These are phyloP conservation scores for Diplodus sargus DNA, from an alignment of 2,797 vertebrate genomes.

Conservation along the genomic window DNA sequence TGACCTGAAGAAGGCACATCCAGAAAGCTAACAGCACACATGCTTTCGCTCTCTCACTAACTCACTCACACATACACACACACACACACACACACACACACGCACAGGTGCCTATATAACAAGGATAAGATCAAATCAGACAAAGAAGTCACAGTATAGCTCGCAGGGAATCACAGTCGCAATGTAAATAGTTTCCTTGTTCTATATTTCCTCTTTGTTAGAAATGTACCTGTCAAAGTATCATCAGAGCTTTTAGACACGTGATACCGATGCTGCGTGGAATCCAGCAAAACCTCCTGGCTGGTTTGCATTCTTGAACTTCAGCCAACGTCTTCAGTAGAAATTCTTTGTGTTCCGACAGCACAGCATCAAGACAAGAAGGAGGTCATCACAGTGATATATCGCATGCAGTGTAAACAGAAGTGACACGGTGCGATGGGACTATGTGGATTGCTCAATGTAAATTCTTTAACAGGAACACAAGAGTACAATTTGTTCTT, in stretches of 20 bases:
- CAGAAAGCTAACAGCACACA: neutral
- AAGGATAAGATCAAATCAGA: slow-evolving; percentile 4
- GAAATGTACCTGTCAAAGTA: neutral
- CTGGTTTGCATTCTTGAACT: neutral
- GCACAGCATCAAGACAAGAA: slow-evolving; percentile 6
- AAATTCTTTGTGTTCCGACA: neutral
- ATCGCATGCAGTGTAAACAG: neutral
- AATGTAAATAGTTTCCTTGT: neutral
- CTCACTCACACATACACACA: neutral
- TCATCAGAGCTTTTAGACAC: neutral
- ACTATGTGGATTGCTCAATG: neutral
- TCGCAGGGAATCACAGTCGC: neutral
- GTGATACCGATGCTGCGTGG: slow-evolving; percentile 29
- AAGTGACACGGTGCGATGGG: slow-evolving; percentile 8
- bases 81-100: neutral
- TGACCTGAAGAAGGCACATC: neutral
- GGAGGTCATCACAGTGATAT: neutral
- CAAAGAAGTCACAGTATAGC: neutral
- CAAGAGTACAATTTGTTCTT: neutral
- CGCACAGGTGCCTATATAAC: neutral
- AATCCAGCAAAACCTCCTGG: slow-evolving; percentile 53
- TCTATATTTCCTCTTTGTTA: neutral
- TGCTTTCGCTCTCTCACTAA: neutral
- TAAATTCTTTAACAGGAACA: neutral
- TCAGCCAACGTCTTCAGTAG: slow-evolving; percentile 14